These are phyloP conservation scores for Zhengitettix transpicula DNA, from an alignment of 2,888 invertebrate genomes.

Conservation along the genomic window DNA sequence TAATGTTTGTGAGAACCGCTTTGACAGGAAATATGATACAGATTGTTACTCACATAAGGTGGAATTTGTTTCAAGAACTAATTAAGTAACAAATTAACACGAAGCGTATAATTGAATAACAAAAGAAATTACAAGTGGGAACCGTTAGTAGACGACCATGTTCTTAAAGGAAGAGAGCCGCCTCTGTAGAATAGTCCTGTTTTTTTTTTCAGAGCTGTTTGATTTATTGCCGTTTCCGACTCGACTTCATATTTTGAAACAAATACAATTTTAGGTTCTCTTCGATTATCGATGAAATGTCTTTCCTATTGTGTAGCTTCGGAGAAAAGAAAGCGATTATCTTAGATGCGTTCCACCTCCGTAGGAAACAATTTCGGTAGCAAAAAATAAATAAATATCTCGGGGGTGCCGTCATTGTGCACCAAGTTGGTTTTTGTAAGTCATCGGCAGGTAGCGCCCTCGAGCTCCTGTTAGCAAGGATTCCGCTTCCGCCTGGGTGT, in stretches of 20 bases:
- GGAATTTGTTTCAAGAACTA: too few species aligned
- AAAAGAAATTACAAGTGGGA: too few species aligned
- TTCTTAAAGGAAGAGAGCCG: too few species aligned
- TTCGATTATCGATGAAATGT: neutral
- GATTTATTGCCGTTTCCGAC: neutral
- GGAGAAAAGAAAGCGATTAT: neutral
- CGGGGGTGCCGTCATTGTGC: neutral
- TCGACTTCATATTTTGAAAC: neutral
- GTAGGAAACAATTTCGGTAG: neutral
- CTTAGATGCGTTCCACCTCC: neutral
- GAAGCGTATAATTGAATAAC: too few species aligned
- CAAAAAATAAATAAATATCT: neutral
- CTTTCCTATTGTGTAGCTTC: neutral
- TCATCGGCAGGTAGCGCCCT: neutral
- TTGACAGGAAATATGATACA: too few species aligned
- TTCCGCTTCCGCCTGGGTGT: too few species aligned
- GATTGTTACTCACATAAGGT: too few species aligned
- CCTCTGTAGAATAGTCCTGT: too few species aligned
- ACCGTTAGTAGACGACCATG: too few species aligned
- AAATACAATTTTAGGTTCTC: neutral
- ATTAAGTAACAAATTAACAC: too few species aligned
- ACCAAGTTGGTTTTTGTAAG: neutral
- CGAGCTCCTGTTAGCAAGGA: too few species aligned
- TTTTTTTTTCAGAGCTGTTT: neutral
- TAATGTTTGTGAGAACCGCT: too few species aligned